Evolutionary conservation across 2,113 vertebrate species (phyloP).

Genomic region (Ciconia maguari): DNA sequence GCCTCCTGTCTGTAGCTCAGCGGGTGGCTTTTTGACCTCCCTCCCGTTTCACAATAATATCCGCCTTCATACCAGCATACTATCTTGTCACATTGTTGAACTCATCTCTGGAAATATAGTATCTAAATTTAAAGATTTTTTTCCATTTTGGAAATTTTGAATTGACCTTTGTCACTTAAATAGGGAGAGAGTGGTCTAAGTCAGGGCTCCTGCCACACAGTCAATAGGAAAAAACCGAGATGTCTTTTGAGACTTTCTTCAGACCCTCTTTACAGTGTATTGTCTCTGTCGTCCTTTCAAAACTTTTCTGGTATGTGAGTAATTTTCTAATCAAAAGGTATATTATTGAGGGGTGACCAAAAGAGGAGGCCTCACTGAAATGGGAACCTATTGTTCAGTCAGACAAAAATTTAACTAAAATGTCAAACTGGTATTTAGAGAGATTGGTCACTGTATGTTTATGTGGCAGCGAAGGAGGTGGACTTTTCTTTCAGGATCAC

Average conservation of each 20-base stretch:
- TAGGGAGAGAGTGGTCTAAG: not conserved
- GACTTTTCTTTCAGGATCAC: not conserved
- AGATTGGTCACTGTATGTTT: not conserved
- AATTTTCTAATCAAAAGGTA: not conserved
- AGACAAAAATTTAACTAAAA: not conserved
- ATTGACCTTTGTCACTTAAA: constrained; percentile 60
- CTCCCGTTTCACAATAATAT: constrained; percentile 6
- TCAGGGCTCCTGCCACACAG: constrained; percentile 21
- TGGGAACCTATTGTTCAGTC: not conserved
- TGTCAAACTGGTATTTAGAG: not conserved
- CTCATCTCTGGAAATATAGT: constrained; percentile 65
- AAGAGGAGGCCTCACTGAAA: not conserved
- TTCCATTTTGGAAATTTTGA: constrained; percentile 70
- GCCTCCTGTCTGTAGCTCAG: not conserved
- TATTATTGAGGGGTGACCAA: not conserved
- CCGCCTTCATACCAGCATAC: not conserved
- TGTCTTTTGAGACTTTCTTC: not conserved
- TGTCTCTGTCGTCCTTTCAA: not conserved
- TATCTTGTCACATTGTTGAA: constrained; percentile 62
- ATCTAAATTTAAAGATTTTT: constrained; percentile 70
- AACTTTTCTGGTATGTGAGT: not conserved
- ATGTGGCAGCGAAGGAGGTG: not conserved
- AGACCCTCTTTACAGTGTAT: not conserved
- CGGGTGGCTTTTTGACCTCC: constrained; percentile 36
- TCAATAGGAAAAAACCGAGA: not conserved